phyloP scores from a whole-genome alignment of 2,888 invertebrate species.

The Chironomus tentans region DNA sequence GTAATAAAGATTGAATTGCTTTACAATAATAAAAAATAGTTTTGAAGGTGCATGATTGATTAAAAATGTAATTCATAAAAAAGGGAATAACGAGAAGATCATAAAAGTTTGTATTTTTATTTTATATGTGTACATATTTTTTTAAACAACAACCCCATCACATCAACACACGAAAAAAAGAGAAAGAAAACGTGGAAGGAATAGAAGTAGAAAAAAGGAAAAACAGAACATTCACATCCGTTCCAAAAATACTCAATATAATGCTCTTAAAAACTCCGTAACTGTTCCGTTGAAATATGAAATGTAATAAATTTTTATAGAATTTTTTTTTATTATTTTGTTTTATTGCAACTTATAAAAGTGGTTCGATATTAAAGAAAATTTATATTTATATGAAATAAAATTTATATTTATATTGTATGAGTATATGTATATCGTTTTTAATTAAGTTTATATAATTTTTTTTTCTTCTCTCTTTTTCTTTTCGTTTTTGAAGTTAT shows the following conservation, averaged over 20 bases:
- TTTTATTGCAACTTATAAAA: slow-evolving; percentile 22
- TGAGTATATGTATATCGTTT: neutral
- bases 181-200: neutral
- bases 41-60: neutral
- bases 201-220: neutral
- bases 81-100: too few species aligned
- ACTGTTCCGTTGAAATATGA: slow-evolving; percentile 19
- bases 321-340: slow-evolving; percentile 24
- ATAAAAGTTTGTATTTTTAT: too few species aligned
- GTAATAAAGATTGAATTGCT: neutral
- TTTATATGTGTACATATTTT: too few species aligned
- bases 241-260: slow-evolving; percentile 16
- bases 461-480: neutral
- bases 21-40: neutral
- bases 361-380: slow-evolving; percentile 5
- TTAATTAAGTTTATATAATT: slow-evolving; percentile 18
- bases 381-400: neutral
- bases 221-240: slow-evolving; percentile 24
- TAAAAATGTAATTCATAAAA: neutral
- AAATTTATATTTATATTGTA: neutral
- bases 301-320: slow-evolving; percentile 22
- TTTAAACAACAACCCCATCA: too few species aligned
- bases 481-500: neutral
- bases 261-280: slow-evolving; percentile 9
- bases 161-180: neutral